Evolutionary conservation across 2,113 vertebrate species (phyloP), one percentile per base, ranked within the genome.

Genomic region (Oryzias celebensis): DNA sequence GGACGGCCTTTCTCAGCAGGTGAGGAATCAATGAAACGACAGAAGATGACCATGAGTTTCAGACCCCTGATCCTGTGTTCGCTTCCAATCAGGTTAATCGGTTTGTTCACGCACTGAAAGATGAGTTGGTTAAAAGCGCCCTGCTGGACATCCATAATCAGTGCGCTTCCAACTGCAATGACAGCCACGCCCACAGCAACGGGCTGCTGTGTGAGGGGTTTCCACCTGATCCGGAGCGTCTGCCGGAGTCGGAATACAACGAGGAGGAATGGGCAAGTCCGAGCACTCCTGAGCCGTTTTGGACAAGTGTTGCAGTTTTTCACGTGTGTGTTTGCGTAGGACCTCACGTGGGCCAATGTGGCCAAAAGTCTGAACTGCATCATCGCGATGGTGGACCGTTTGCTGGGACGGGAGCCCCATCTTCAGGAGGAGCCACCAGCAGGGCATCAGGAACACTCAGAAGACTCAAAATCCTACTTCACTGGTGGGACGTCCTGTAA

Each of bases 221-320:
- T 2, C 1, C 73, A 0, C 73, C 82, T 45, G 73, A 57, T 24
- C 88, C 86, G 73, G 88, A 87, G 53, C 92, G 90, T 49, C 91
- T 87, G 1, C 87, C 89, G 7, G 90, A 93, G 7, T 77, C 71
- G 0, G 93, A 94, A 74, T 94, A 94, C 12, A 91, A 95, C 15
- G 94, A 95, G 20, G 94, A 95, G 26, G 93, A 94, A 77, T 96
- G 95, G 95, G 95, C 90, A 92, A 93, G 93, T n/a, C 42, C 56
- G 28, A 16, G 44, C 2, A 0, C 16, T 14, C 15, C 0, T 0
- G 0, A 0, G 10, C 0, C 5, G 1, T 2, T 36, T 26, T 15
- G 7, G 4, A 8, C 23, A 4, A 8, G 5, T 12, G 7, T 8
- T 3, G 28, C 4, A 23, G 64, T 52, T 73, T 53, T 76, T 16